Base-by-base conservation (phyloP, 2,888 invertebrate genomes). In the Andricus curvator region DNA sequence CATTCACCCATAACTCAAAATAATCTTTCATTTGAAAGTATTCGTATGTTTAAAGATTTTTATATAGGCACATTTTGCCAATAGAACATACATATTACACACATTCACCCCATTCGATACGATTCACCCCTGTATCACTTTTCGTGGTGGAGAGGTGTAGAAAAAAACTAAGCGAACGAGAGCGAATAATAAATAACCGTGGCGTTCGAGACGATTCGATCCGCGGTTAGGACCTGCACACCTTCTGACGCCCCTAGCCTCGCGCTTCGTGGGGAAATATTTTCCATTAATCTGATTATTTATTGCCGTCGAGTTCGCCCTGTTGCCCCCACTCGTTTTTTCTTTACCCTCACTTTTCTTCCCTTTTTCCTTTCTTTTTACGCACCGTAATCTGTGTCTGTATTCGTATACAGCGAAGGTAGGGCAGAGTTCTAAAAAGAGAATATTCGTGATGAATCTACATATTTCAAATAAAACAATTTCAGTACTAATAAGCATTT, bases 271-370 rank as follows among this genome's bases (percentile, higher is more conserved):
- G 37, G 83, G 81, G 85, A 88, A 87, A 88, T 89, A 89, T 90
- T 89, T 90, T 89, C 89, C 89, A 89, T 90, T 90, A 90, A 89
- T 89, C 89, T 85, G 89, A 90, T 90, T 90, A 90, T 90, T 90
- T 90, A 90, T 90, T 88, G 86, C 85, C 83, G 84, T 84, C 84
- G 88, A 83, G 84, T 84, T 82, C 81, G 84, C 84, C 80, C 83
- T 77, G 74, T 70, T 56, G 41, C 48, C 25, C 48, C 20, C 29
- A 68, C 44, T 48, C 48, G 48, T 68, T 48, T 48, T 68, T 20
- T 20, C 70, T 11, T 13, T 51, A 62, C 62, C 51, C 51, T n/a
- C 20, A 70, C 70, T 70, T 70, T 48, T 33, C n/a, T 60, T 51
- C 37, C n/a, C 20, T n/a, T 51, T 51, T 51, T 20, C 51, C 51